Evolutionary conservation across 2,113 vertebrate species (phyloP).

Genomic region (Phrynocephalus versicolor): DNA sequence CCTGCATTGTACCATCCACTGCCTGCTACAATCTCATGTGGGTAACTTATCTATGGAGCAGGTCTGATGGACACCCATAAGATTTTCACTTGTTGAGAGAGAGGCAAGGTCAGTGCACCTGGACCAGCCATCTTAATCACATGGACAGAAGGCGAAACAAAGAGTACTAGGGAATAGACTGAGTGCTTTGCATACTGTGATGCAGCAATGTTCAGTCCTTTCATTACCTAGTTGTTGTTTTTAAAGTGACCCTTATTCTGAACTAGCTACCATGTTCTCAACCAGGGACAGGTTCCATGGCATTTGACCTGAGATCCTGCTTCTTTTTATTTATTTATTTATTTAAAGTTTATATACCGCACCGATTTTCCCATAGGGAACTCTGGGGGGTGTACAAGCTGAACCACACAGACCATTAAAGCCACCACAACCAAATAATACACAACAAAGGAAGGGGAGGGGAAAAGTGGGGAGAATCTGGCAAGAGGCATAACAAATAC

Average conservation of each 20-base stretch:
- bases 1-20: not conserved
- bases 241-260: not conserved
- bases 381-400: too few species aligned
- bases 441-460: too few species aligned
- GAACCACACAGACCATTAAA: too few species aligned
- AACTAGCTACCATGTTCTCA: not conserved
- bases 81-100: not conserved
- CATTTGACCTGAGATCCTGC: not conserved
- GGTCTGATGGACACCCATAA: not conserved
- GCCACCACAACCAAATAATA: too few species aligned
- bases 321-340: too few species aligned
- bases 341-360: too few species aligned
- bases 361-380: too few species aligned
- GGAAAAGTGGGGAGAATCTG: too few species aligned
- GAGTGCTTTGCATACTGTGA: not conserved
- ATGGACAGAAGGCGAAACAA: not conserved
- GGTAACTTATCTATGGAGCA: not conserved
- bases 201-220: not conserved
- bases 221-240: not conserved
- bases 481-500: too few species aligned
- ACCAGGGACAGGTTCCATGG: not conserved
- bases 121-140: not conserved
- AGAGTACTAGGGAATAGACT: not conserved
- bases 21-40: not conserved
- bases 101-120: not conserved